These are phyloP conservation scores for Grantiella picta DNA, from an alignment of 2,113 vertebrate species.

Conservation along the genomic window DNA sequence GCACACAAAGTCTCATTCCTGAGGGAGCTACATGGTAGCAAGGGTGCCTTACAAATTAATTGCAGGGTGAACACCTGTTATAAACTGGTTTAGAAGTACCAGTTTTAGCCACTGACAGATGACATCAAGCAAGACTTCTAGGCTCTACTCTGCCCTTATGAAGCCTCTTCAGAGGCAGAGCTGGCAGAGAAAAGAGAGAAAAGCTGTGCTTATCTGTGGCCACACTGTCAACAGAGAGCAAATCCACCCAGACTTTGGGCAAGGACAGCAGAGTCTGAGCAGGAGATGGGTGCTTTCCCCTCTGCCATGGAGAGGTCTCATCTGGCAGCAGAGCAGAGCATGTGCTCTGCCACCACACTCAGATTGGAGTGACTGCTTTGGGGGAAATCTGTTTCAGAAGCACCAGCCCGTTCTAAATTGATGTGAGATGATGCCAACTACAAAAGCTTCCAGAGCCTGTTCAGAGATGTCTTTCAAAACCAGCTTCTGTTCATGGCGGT, in stretches of 20 bases:
- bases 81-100: neutral
- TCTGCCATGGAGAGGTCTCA: neutral
- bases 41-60: neutral
- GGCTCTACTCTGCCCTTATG: neutral
- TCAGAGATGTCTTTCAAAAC: neutral
- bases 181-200: neutral
- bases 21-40: neutral
- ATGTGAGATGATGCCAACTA: neutral
- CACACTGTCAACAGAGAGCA: rapidly evolving
- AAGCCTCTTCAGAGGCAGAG: neutral
- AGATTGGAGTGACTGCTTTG: neutral
- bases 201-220: neutral
- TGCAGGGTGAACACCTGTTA: neutral
- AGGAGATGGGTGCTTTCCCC: neutral
- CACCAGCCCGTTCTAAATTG: neutral
- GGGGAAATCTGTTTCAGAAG: neutral
- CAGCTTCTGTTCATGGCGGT: neutral
- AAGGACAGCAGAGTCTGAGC: neutral
- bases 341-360: neutral
- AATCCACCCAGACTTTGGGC: neutral
- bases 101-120: neutral
- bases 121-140: neutral
- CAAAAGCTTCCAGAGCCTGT: neutral
- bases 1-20: neutral
- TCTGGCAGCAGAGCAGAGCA: neutral